These are phyloP conservation scores for Drosophila leontia DNA, from an alignment of 1,140 invertebrate genomes.

Conservation along the genomic window DNA sequence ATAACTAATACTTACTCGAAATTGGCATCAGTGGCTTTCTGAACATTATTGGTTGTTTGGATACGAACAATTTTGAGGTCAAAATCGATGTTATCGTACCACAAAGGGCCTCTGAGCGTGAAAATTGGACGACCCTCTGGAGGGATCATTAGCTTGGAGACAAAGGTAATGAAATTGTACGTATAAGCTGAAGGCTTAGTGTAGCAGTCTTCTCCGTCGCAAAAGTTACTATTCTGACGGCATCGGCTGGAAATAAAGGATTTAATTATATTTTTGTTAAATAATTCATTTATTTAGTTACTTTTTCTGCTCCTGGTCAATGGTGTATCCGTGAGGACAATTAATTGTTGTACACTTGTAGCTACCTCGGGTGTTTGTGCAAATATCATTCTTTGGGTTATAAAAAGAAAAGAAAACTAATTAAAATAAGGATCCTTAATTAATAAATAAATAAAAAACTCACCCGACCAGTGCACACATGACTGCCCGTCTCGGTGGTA, in stretches of 20 bases:
- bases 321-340: slow-evolving; percentile 93
- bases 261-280: neutral
- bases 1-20: slow-evolving; percentile 87
- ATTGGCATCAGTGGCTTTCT: slow-evolving; percentile 88
- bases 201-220: slow-evolving; percentile 90
- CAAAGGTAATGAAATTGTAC: slow-evolving; percentile 96
- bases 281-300: slow-evolving; percentile 85
- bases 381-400: slow-evolving; percentile 87
- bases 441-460: slow-evolving; percentile 5
- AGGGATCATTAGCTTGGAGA: slow-evolving; percentile 92
- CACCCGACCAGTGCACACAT: slow-evolving; percentile 87
- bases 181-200: slow-evolving; percentile 93
- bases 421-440: no score
- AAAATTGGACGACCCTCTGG: slow-evolving; percentile 89
- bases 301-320: slow-evolving; percentile 91
- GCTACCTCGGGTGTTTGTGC: slow-evolving; percentile 95
- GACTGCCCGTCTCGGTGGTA: slow-evolving; percentile 85
- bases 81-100: slow-evolving; percentile 87
- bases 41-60: slow-evolving; percentile 87
- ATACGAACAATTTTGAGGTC: slow-evolving; percentile 52
- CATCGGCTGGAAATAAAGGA: slow-evolving; percentile 89
- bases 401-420: neutral
- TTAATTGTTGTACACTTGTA: slow-evolving; percentile 94
- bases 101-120: slow-evolving; percentile 92
- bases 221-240: slow-evolving; percentile 89